Evolutionary conservation across 1,140 invertebrate genomes (phyloP), one percentile per base, ranked within the genome.

Genomic region (Solenopsis fugax): DNA sequence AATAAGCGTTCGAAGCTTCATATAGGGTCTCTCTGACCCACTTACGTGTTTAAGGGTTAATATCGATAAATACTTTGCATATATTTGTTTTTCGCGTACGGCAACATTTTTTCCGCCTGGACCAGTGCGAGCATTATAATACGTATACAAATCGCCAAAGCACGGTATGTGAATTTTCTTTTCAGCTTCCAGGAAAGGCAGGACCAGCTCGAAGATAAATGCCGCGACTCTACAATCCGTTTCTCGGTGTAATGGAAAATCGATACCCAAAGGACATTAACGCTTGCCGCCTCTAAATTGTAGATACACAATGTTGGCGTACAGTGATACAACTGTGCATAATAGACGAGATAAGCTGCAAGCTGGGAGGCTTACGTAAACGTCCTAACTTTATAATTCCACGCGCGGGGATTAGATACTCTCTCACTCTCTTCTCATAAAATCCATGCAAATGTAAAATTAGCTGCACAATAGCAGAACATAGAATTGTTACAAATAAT

Each of bases 271-370:
- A 82, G 80, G 69, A 82, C 80, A 60, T 73, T 71, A 72, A 84
- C 24, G 71, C 62, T 54, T 60, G 45, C 50, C 62, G 69, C 13
- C 50, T 73, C 67, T 45, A 73, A 82, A 82, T 82, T 82, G 67
- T 58, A 48, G 65, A 56, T 45, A 45, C 54, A 71, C 69, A 54
- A 80, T 60, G 67, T 73, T 54, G 78, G 12, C 29, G 37, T 54
- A 73, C 5, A 60, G 67, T 37, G 78, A 81, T 56, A 56, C 50
- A 54, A 48, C n/a, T 18, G 65, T 82, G n/a, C 80, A 82, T 82
- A 82, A 73, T 82, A 48, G 69, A 73, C 54, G 80, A 82, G 80
- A 82, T 82, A 82, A 71, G 65, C 78, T 54, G 78, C 64, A 45
- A 67, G 13, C 50, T 54, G 48, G 52, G 34, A 54, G 64, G 64